These are phyloP conservation scores for Tenthredo amoena DNA, from an alignment of 2,888 invertebrate genomes.

Conservation along the genomic window DNA sequence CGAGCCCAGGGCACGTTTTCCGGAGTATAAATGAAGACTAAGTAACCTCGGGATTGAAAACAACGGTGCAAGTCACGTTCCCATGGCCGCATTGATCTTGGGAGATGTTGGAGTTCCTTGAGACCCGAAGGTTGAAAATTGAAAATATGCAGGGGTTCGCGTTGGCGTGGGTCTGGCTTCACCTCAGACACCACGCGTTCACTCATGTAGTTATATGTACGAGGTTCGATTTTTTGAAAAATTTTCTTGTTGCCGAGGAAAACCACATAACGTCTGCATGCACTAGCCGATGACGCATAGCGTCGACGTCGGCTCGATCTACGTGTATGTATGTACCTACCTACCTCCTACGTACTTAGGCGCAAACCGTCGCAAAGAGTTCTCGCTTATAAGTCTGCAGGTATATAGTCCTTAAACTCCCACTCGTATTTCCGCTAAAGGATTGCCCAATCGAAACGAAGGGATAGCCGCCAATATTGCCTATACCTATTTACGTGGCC, in stretches of 20 bases:
- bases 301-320: conserved; percentile 10
- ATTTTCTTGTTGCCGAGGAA: conserved; percentile 3
- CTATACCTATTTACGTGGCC: neutral
- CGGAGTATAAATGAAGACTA: conserved; percentile 1
- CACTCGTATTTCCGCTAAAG: conserved; percentile 30
- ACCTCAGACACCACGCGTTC: conserved; percentile 37
- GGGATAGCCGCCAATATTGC: conserved; percentile 4
- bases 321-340: neutral
- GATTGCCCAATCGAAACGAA: conserved; percentile 24
- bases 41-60: conserved; percentile 30
- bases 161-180: conserved; percentile 35
- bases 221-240: neutral
- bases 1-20: neutral
- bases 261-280: conserved; percentile 7
- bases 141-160: conserved; percentile 5
- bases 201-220: neutral
- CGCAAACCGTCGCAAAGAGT: neutral
- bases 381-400: neutral
- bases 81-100: neutral
- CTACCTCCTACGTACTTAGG: conserved; percentile 30
- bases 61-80: conserved; percentile 17
- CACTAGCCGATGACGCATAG: conserved; percentile 34
- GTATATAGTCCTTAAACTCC: conserved; percentile 41
- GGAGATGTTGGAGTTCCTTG: neutral
- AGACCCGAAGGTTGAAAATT: conserved; percentile 15